phyloP scores from a whole-genome alignment of 2,888 invertebrate species.

The Xestia sexstrigata region DNA sequence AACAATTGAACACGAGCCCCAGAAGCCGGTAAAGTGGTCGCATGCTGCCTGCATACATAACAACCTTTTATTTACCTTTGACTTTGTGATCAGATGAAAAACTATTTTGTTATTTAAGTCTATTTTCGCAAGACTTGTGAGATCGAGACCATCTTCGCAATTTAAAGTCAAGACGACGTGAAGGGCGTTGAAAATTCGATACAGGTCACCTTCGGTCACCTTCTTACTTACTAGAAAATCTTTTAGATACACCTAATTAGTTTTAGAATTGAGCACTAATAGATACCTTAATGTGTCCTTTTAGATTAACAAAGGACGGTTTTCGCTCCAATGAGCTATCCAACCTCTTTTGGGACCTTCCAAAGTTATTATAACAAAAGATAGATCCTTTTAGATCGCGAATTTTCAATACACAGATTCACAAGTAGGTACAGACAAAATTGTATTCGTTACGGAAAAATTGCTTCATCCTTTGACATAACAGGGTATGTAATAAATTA shows the following conservation, averaged over 20 bases:
- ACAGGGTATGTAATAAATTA: conserved; percentile 29
- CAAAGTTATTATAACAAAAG: conserved; percentile 24
- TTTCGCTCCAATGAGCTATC: conserved; percentile 30
- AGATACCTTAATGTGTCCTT: neutral
- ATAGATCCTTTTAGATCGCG: conserved; percentile 11
- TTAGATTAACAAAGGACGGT: conserved; percentile 36
- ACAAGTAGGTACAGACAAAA: conserved; percentile 9
- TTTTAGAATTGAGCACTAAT: conserved; percentile 16
- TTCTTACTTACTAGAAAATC: conserved; percentile 3
- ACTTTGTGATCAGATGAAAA: conserved; percentile 5
- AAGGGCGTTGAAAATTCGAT: conserved; percentile 30
- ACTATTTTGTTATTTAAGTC: conserved; percentile 4
- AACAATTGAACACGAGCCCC: neutral
- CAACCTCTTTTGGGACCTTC: conserved; percentile 23
- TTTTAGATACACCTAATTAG: conserved; percentile 26
- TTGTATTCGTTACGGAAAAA: conserved; percentile 45
- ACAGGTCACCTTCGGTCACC: conserved; percentile 41
- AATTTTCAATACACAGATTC: conserved; percentile 15
- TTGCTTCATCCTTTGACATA: conserved; percentile 11
- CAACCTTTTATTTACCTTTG: neutral
- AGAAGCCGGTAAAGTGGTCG: conserved; percentile 21
- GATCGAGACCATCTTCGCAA: conserved; percentile 13
- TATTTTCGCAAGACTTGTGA: conserved; percentile 3
- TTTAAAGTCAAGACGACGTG: conserved; percentile 11
- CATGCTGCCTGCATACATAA: conserved; percentile 9